phyloP scores from a whole-genome alignment of 2,888 invertebrate genomes.

The Neria commutata region DNA sequence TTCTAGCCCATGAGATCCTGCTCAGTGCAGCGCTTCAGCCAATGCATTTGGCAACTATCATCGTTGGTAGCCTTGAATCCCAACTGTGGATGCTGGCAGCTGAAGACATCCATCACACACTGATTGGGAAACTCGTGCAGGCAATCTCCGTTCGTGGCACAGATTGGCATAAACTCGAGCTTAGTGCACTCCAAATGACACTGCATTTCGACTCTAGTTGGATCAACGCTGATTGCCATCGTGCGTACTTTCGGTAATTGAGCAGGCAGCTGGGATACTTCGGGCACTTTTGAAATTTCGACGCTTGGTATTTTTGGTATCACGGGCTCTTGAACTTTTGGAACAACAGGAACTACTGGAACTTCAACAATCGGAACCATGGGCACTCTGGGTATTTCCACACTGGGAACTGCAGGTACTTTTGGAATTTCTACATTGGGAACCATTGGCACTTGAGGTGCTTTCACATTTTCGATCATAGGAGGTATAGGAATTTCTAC shows the following conservation, averaged over 20 bases:
- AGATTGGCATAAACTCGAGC: slow-evolving; percentile 47
- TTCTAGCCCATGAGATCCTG: slow-evolving; percentile 34
- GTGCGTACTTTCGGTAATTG: too few relatives aligned
- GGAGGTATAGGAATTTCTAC: neutral
- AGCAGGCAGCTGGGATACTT: too few relatives aligned
- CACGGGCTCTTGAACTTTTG: neutral
- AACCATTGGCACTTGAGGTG: neutral
- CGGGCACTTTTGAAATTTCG: neutral
- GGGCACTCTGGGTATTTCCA: neutral
- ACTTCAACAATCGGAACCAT: neutral
- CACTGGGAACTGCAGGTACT: neutral
- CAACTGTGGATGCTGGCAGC: slow-evolving; percentile 46
- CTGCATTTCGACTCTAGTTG: slow-evolving; percentile 10
- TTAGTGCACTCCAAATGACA: slow-evolving; percentile 51
- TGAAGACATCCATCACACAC: slow-evolving; percentile 52
- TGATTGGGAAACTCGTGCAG: slow-evolving; percentile 52
- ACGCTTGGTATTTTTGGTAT: neutral
- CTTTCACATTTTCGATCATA: neutral
- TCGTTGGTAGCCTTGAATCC: slow-evolving; percentile 43
- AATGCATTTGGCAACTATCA: slow-evolving; percentile 39
- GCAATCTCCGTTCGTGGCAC: slow-evolving; percentile 49
- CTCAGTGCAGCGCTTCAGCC: slow-evolving; percentile 39
- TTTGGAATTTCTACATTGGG: neutral
- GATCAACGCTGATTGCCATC: neutral
- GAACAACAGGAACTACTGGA: neutral